phyloP scores from a whole-genome alignment of 2,888 invertebrate genomes.

The Chalcosyrphus nemorum region DNA sequence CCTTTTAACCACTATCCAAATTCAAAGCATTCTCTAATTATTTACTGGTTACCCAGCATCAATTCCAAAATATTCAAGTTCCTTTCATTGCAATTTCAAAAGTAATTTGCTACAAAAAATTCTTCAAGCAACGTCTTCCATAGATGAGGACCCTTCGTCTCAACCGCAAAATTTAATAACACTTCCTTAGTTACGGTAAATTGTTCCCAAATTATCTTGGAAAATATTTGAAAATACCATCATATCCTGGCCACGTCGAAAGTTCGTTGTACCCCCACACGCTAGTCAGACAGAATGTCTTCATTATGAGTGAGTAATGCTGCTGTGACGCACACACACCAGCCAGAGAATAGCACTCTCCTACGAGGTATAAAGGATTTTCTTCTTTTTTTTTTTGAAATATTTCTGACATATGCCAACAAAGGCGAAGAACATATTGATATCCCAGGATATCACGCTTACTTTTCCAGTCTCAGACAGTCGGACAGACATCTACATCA shows the following conservation, averaged over 20 bases:
- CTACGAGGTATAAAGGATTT: background rate
- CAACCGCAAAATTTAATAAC: constrained; percentile 12
- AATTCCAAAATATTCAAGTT: background rate
- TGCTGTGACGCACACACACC: background rate
- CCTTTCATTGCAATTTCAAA: background rate
- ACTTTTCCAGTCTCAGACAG: constrained; percentile 30
- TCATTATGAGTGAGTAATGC: background rate
- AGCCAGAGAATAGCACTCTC: too few species aligned
- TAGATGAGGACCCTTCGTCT: background rate
- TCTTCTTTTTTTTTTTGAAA: background rate
- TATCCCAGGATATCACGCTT: constrained; percentile 59
- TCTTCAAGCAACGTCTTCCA: background rate
- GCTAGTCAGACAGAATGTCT: background rate
- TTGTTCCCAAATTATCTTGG: constrained; percentile 1
- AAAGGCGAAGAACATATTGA: constrained; percentile 66
- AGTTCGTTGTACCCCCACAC: background rate
- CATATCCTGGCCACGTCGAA: background rate
- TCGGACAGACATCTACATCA: constrained; percentile 60
- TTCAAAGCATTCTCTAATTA: constrained; percentile 16
- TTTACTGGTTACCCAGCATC: background rate
- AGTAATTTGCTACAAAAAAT: background rate
- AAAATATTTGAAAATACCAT: background rate
- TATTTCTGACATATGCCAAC: constrained; percentile 67
- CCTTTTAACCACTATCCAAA: constrained; percentile 13
- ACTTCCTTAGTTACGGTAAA: constrained; percentile 1